These are phyloP conservation scores for Drosophila prolongata DNA, from an alignment of 2,888 invertebrate species.

Conservation along the genomic window DNA sequence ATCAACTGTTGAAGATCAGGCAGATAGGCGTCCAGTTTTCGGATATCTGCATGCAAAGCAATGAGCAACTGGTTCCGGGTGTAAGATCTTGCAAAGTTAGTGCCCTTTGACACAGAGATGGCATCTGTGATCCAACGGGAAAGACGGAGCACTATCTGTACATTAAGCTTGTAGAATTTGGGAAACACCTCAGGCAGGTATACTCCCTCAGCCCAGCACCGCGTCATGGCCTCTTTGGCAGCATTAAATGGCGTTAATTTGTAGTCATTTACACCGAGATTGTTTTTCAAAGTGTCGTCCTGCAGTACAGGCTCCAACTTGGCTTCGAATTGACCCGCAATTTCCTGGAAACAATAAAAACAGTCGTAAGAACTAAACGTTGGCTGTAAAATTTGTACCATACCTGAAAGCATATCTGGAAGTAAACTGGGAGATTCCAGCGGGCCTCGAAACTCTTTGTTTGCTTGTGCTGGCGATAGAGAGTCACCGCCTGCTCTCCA, in stretches of 20 bases:
- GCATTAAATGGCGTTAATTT: constrained; percentile 83
- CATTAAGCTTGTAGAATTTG: constrained; percentile 94
- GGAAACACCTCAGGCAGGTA: constrained; percentile 91
- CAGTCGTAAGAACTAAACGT: neutral
- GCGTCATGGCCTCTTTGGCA: constrained; percentile 86
- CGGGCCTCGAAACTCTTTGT: constrained; percentile 92
- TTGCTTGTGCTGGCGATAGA: constrained; percentile 87
- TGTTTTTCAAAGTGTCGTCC: constrained; percentile 57
- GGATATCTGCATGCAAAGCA: constrained; percentile 75
- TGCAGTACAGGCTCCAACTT: constrained; percentile 74
- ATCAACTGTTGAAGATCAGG: constrained; percentile 87
- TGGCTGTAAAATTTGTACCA: neutral
- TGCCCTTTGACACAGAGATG: constrained; percentile 49
- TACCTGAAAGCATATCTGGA: constrained; percentile 93
- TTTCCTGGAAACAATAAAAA: constrained; percentile 86
- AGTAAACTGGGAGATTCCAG: constrained; percentile 98
- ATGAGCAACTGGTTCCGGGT: constrained; percentile 71
- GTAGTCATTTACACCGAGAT: constrained; percentile 45
- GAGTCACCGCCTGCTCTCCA: constrained; percentile 84
- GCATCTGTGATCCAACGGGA: constrained; percentile 88
- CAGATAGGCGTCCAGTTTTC: constrained; percentile 65
- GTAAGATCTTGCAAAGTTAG: constrained; percentile 47
- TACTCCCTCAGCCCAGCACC: constrained; percentile 92
- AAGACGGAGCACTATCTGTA: constrained; percentile 93
- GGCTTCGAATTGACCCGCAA: constrained; percentile 88